Evolutionary conservation across 1,140 invertebrate species (phyloP).

Genomic region (Asbolus verrucosus): DNA sequence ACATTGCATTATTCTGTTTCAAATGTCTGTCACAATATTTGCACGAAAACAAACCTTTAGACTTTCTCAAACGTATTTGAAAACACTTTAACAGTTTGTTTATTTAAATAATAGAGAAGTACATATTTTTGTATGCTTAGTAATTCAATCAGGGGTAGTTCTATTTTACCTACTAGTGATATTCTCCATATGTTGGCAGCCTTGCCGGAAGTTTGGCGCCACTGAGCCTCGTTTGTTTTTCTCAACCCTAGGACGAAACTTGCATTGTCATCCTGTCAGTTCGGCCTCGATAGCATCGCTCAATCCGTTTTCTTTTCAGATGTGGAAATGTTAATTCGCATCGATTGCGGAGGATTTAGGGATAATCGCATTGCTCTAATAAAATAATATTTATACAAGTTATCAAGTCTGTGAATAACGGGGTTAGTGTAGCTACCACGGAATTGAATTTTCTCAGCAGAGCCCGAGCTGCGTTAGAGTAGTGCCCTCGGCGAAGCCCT

Average conservation of each 20-base stretch:
- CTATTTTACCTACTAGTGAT: constrained; percentile 62
- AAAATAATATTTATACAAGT: not conserved
- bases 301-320: constrained; percentile 21
- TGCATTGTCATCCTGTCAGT: constrained; percentile 22
- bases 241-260: constrained; percentile 52
- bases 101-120: constrained; percentile 64
- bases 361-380: too few relatives aligned
- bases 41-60: constrained; percentile 56
- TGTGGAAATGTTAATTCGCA: too few relatives aligned
- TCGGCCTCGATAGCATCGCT: constrained; percentile 14
- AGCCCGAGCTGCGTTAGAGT: constrained; percentile 41
- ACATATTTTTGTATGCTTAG: constrained; percentile 61
- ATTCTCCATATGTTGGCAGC: constrained; percentile 63
- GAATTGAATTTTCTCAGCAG: constrained; percentile 46
- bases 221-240: constrained; percentile 59
- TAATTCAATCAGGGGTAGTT: constrained; percentile 61
- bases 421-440: constrained; percentile 46
- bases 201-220: constrained; percentile 63
- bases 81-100: constrained; percentile 64
- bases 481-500: constrained; percentile 43
- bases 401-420: constrained; percentile 41
- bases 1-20: not conserved
- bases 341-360: too few relatives aligned
- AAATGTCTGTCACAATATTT: constrained; percentile 54
- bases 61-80: constrained; percentile 60